phyloP scores from a whole-genome alignment of 1,140 invertebrate genomes.

The Drosophila insularis region DNA sequence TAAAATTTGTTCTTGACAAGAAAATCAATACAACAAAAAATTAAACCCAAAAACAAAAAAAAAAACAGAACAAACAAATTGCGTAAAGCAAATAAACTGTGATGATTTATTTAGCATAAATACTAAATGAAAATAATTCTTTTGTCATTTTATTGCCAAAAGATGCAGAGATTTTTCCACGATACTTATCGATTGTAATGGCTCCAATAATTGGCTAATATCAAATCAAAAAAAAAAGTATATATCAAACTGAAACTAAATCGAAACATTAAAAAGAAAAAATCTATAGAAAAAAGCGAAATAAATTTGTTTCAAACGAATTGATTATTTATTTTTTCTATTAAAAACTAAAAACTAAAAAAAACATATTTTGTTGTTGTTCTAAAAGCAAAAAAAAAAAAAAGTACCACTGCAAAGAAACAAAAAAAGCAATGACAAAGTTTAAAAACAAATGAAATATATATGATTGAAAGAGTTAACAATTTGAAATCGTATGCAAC shows the following conservation, averaged over 20 bases:
- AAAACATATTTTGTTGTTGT: conserved; percentile 79
- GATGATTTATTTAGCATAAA: conserved; percentile 77
- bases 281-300: conserved; percentile 56
- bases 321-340: conserved; percentile 61
- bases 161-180: conserved; percentile 82
- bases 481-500: conserved; percentile 71
- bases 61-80: conserved; percentile 29
- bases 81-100: conserved; percentile 46
- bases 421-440: conserved; percentile 57
- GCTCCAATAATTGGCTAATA: conserved; percentile 81
- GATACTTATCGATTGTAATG: conserved; percentile 83
- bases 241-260: conserved; percentile 31
- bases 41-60: too few relatives aligned
- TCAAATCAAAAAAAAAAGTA: conserved; percentile 35
- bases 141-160: conserved; percentile 83
- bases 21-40: conserved; percentile 38
- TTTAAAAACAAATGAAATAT: conserved; percentile 48
- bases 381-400: conserved; percentile 64
- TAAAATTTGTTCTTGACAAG: conserved; percentile 43
- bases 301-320: conserved; percentile 77
- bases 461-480: conserved; percentile 52
- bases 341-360: conserved; percentile 45
- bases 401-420: conserved; percentile 13
- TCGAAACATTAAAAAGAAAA: conserved; percentile 43
- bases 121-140: conserved; percentile 72